Evolutionary conservation across 2,113 vertebrate genomes (phyloP), one percentile per base, ranked within the genome.

Genomic region (Neogobius melanostomus): DNA sequence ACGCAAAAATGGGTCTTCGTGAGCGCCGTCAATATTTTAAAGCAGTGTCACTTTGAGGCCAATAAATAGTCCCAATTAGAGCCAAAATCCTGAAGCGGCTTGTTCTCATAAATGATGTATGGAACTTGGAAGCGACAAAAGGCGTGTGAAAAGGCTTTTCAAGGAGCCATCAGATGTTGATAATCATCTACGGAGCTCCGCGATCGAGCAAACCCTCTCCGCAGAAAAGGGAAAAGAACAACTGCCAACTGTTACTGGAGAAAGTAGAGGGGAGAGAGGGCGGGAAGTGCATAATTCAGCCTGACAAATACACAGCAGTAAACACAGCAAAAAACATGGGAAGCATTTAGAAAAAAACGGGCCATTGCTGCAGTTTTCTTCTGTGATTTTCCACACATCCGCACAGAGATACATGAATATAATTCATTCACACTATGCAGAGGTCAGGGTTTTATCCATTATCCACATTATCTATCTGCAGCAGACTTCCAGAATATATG

Each of bases 31-130:
- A 66, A 65, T 72, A 69, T 81, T 73, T 65, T 65, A 69, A 71
- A 51, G 69, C 43, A 11, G 43, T 60, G 62, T 73, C 44, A 71
- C 60, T 64, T 16, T 36, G 43, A 76, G 52, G 45, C 11, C 68
- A 69, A 67, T 49, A 60, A 76, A 72, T 68, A n/a, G 6, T 16
- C 56, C 36, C 36, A 65, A 72, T 77, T 70, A 72, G 15, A 59
- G 15, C 12, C 49, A 51, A 59, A 63, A 69, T 16, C 71, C 47
- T 7, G 14, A 68, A 52, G 51, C 47, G 15, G 51, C 45, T 59
- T 64, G 66, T 57, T 73, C 50, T 56, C 72, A 42, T 77, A 48
- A 63, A 66, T 64, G 42, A 84, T 69, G 74, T 28, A 69, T 69
- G 48, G 28, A 69, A 72, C 48, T 28, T 14, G n/a, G 79, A 44